phyloP scores from a whole-genome alignment of 2,113 vertebrate genomes.

The Nerophis lumbriciformis region DNA sequence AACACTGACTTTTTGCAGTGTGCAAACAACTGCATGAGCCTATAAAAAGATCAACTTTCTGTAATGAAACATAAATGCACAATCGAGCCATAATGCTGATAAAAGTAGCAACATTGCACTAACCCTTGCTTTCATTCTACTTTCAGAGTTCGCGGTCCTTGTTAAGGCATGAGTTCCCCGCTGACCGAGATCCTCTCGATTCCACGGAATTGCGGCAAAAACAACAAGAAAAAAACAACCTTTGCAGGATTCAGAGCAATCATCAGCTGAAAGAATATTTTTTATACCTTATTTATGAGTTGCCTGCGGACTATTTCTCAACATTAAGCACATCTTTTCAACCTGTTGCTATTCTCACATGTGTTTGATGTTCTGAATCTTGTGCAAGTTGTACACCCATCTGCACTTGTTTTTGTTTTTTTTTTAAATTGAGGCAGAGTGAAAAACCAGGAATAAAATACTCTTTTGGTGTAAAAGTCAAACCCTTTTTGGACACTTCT shows the following conservation, averaged over 20 bases:
- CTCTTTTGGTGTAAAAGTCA: slow-evolving; percentile 70
- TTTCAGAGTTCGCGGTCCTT: slow-evolving; percentile 71
- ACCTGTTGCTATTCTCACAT: slow-evolving; percentile 50
- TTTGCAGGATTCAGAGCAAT: slow-evolving; percentile 59
- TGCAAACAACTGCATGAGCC: too few relatives aligned
- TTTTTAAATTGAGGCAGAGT: slow-evolving; percentile 63
- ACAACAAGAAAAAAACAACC: slow-evolving; percentile 3
- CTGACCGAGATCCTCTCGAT: slow-evolving; percentile 69
- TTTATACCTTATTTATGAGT: slow-evolving; percentile 78
- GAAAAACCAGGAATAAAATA: slow-evolving; percentile 78
- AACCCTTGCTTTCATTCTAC: slow-evolving; percentile 51
- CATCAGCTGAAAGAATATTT: slow-evolving; percentile 74
- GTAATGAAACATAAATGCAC: too few relatives aligned
- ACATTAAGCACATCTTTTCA: slow-evolving; percentile 58
- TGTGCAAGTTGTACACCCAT: slow-evolving; percentile 68
- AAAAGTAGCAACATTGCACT: slow-evolving; percentile 20
- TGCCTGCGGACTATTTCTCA: slow-evolving; percentile 66
- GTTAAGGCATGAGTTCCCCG: slow-evolving; percentile 75
- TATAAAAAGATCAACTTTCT: too few relatives aligned
- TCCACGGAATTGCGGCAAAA: slow-evolving; percentile 66
- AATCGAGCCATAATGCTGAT: too few relatives aligned
- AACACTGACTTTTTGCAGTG: too few relatives aligned
- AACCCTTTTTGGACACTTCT: not conserved
- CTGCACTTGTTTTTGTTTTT: slow-evolving; percentile 54
- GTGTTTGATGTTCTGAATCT: slow-evolving; percentile 67